Evolutionary conservation across 92 coral and sea anemone species (phyloP).

Genomic region (Umimayanthus kanabou): DNA sequence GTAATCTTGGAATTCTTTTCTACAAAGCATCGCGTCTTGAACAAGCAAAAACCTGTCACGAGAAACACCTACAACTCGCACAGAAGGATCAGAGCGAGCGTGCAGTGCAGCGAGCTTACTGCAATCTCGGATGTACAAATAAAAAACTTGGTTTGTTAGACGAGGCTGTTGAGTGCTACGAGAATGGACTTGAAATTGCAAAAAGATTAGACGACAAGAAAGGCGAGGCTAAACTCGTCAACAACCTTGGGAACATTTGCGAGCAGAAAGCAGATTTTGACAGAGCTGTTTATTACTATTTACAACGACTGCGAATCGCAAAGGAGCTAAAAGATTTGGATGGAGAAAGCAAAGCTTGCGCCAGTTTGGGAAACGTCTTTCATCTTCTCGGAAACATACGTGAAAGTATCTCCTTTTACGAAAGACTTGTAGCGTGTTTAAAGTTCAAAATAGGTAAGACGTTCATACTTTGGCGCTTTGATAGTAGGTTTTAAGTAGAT

Average conservation of each 20-base stretch:
- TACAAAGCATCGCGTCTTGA: conserved; percentile 76
- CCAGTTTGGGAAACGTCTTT: conserved; percentile 88
- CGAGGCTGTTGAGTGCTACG: conserved; percentile 90
- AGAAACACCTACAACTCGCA: conserved; percentile 81
- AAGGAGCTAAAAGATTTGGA: conserved; percentile 85
- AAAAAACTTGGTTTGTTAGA: conserved; percentile 79
- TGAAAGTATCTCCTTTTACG: conserved; percentile 91
- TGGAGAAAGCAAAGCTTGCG: conserved; percentile 95
- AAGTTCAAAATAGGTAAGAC: conserved; percentile 89
- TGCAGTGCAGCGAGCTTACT: conserved; percentile 82
- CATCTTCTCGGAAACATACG: conserved; percentile 91
- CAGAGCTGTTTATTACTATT: conserved; percentile 81
- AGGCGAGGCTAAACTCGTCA: conserved; percentile 94
- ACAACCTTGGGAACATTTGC: conserved; percentile 87
- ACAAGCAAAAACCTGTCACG: conserved; percentile 90
- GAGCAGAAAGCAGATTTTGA: conserved; percentile 92
- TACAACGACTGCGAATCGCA: conserved; percentile 80
- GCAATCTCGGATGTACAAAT: conserved; percentile 93
- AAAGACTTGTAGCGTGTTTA: conserved; percentile 88
- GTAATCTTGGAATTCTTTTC: conserved; percentile 90
- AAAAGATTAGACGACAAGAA: conserved; percentile 75
- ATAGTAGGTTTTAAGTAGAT: neutral
- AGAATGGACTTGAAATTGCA: conserved; percentile 88
- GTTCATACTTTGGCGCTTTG: neutral
- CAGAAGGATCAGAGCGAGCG: conserved; percentile 61